Evolutionary conservation across 1,140 invertebrate species (phyloP).

Genomic region (Platyura marginata): DNA sequence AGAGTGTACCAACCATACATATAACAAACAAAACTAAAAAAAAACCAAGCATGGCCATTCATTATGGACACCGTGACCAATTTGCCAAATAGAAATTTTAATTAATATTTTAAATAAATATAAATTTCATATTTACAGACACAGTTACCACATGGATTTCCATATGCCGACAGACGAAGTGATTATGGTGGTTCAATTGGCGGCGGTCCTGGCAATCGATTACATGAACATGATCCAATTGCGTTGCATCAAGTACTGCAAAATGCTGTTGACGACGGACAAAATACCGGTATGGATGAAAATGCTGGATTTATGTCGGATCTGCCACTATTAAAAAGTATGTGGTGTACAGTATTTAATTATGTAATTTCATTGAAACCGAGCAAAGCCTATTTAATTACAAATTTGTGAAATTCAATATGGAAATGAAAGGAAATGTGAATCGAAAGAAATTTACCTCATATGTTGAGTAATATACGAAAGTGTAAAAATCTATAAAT

Average conservation of each 20-base stretch:
- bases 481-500: no score
- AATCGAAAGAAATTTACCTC: no score
- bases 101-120: no score
- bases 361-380: neutral
- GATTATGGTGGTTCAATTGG: constrained; percentile 22
- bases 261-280: constrained; percentile 51
- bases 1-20: no score
- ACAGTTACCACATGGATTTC: constrained; percentile 23
- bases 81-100: no score
- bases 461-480: no score
- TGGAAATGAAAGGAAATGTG: no score
- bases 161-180: constrained; percentile 21
- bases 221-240: constrained; percentile 35
- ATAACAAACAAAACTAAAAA: no score
- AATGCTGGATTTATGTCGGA: constrained; percentile 72
- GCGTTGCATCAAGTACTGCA: constrained; percentile 44
- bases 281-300: constrained; percentile 70
- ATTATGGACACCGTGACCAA: no score
- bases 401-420: no score
- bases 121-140: constrained; percentile 12
- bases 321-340: constrained; percentile 72
- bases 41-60: no score
- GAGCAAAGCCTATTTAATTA: neutral
- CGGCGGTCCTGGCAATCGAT: constrained; percentile 16
- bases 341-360: constrained; percentile 25